Base-by-base conservation (phyloP, 2,113 vertebrate genomes). In the Tichodroma muraria region DNA sequence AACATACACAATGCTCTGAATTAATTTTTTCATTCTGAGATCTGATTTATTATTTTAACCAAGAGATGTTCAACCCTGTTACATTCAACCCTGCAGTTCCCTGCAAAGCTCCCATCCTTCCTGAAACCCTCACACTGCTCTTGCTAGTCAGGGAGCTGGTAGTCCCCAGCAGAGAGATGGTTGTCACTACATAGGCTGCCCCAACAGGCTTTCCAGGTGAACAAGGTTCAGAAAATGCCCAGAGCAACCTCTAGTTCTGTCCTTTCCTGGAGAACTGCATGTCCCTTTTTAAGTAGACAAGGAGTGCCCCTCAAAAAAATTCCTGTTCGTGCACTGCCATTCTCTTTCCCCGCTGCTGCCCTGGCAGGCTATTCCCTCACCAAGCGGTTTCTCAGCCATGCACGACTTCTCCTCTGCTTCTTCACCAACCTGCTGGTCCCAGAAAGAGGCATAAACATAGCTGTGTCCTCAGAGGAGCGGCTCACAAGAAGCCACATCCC, bases 401-500 rank as follows among this genome's bases (percentile, higher is more conserved):
- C 27, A 9, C 0, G 1, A 7, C 53, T 66, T 11, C 33, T 45
- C 59, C 33, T 45, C 59, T 80, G 24, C 45, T 49, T 38, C 57
- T 64, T 28, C 65, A 44, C 1, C 0, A 60, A n/a, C 6, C 45
- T 49, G 20, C 4, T 28, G 53, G 12, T 37, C 11, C 16, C 0
- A 1, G 23, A 10, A 28, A 25, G 13, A 71, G 49, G 5, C 8
- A 31, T 20, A 61, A 79, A 30, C 10, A 40, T 0, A 0, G 8
- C 18, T 13, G 1, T 45, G 19, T 80, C 56, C 35, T 50, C 38
- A 45, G 42, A 44, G n/a, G 59, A n/a, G n/a, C n/a, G 8, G 8
- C 16, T 66, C 0, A 0, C 1, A 0, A 7, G 35, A 20, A 47
- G 19, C 42, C 28, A 6, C 21, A 21, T 13, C 38, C 38, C 13